Conservation (phyloP, 2,797 vertebrate genomes). For the Sciurus vulgaris region DNA sequence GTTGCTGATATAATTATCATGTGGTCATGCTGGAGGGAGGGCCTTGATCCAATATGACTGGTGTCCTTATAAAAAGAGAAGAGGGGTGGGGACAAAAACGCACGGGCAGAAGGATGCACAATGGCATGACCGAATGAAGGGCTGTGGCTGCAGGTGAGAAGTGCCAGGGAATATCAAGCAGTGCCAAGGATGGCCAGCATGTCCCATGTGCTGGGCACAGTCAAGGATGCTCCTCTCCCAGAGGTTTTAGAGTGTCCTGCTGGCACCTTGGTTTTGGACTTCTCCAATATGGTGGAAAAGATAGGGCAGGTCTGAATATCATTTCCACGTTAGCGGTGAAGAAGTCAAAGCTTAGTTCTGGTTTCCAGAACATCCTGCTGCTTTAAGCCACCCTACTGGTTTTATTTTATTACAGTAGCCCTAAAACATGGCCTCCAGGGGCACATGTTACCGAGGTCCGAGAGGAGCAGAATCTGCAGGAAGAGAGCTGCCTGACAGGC, state of each 20-base stretch:
- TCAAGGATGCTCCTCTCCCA: not conserved
- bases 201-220: rapidly evolving
- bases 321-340: not conserved
- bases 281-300: not conserved
- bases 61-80: not conserved
- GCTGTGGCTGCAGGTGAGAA: rapidly evolving
- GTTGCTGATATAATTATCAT: not conserved
- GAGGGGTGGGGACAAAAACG: not conserved
- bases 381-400: not conserved
- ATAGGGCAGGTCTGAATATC: no score
- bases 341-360: not conserved
- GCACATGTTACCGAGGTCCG: not conserved
- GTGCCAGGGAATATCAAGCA: rapidly evolving
- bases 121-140: not conserved
- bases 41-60: not conserved
- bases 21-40: not conserved
- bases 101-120: rapidly evolving
- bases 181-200: rapidly evolving
- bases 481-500: not conserved
- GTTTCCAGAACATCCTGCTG: not conserved
- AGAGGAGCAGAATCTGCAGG: rapidly evolving
- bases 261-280: not conserved
- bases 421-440: not conserved
- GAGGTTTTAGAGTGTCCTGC: not conserved
- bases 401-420: not conserved